Base-by-base conservation (phyloP, 2,888 invertebrate genomes). In the Lagria hirta region DNA sequence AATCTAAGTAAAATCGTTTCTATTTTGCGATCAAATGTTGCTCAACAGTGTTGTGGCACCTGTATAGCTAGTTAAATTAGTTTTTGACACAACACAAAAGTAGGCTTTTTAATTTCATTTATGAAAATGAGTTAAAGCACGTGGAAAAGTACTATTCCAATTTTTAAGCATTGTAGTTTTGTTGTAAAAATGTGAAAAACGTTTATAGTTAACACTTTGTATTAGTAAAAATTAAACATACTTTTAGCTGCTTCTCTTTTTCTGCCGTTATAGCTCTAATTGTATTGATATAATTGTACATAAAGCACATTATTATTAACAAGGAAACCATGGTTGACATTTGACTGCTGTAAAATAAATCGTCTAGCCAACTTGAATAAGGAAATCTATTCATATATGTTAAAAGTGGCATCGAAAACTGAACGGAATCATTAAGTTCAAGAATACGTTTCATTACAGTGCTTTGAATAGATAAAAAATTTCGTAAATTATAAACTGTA, bases 301-400 rank as follows among this genome's bases (percentile, higher is more conserved):
- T 81, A 60, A 86, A 88, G 60, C 86, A 84, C 4, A 89, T 72
- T 68, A 87, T 73, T 10, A 90, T 72, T 33, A 89, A 81, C 49
- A 85, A 71, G 0, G 88, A 83, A 41, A 89, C 76, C 49, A 83
- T 73, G 6, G 74, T 64, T 58, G 81, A 77, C 22, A 88, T 64
- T 11, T 16, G 15, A 0, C 79, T 78, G 12, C 76, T 69, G 1
- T 85, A 68, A 18, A 86, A 78, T 0, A 75, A 64, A 65, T 89
- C 88, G 8, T 74, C 66, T 1, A 80, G 64, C 63, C 78, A 87
- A 0, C 74, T 65, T 0, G 87, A 86, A 64, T 84, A 87, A 0
- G 88, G 85, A 65, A 78, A 84, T 28, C 86, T 74, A 57, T 77
- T 75, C 27, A 83, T 54, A 21, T 69, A 55, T 26, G 78, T 61